Evolutionary conservation across 2,888 invertebrate genomes (phyloP).

Genomic region (Tinea trinotella): DNA sequence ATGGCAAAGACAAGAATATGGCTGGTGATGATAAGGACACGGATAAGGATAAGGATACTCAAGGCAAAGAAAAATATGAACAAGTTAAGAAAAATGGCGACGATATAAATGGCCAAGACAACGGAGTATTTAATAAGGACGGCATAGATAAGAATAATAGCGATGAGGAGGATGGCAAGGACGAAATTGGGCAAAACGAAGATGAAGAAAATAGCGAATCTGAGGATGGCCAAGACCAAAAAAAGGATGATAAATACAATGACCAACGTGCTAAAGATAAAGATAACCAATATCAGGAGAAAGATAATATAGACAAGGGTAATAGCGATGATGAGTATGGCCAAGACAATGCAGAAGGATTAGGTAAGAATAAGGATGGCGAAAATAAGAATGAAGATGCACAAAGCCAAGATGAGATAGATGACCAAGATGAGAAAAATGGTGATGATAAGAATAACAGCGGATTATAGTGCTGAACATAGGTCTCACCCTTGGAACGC

Average conservation of each 20-base stretch:
- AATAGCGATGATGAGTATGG: conserved; percentile 2
- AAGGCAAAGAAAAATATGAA: too few species aligned
- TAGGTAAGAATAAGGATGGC: neutral
- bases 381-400: neutral
- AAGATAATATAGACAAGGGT: neutral
- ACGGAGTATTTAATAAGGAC: neutral
- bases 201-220: neutral
- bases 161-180: neutral
- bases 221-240: conserved; percentile 1
- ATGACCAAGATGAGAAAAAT: conserved; percentile 6
- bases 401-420: neutral
- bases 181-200: neutral
- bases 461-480: too few species aligned
- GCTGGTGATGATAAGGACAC: conserved; percentile 15
- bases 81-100: too few species aligned
- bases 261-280: conserved; percentile 11
- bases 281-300: neutral
- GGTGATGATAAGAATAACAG: too few species aligned
- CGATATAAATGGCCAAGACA: too few species aligned
- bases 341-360: neutral
- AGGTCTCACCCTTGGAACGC: too few species aligned
- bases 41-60: conserved; percentile 17
- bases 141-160: neutral
- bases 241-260: neutral
- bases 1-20: conserved; percentile 9